Base-by-base conservation (phyloP, 1,140 invertebrate genomes). In the Limonius californicus region DNA sequence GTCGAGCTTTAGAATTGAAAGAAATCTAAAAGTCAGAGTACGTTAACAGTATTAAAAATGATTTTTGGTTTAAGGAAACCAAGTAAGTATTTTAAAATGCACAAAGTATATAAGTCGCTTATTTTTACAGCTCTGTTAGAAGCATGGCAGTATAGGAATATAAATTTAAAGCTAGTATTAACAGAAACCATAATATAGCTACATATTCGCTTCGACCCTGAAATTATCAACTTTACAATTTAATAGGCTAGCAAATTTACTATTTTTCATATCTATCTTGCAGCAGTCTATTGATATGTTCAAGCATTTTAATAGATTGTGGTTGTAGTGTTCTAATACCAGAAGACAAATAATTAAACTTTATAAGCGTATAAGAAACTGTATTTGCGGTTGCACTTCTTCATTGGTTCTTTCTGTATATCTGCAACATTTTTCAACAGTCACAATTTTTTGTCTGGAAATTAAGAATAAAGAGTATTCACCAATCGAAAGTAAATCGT, bases 231-330 rank as follows among this genome's bases (percentile, higher is more conserved):
- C 7, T 50, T 50, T 50, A 18, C 7, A 50, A 21, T 50, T 50
- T 50, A 50, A 18, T 50, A 50, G 45, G 15, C 16, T 50, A 50
- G 45, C 16, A 50, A 50, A 21, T 16, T 50, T 50, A 50, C 45
- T 50, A 50, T 50, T 50, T 50, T 50, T 50, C 45, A 50, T 50
- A 50, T 50, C 42, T 45, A 45, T 45, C 45, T 50, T 50, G 45
- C 7, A 18, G 2, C 45, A 50, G 20, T 50, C 45, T 50, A 50
- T 50, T 50, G 14, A 50, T 19, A 21, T 19, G 45, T 50, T 50
- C 14, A 50, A 50, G 14, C 45, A 50, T 19, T 16, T 50, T 50
- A 50, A 50, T 50, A 50, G 45, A 50, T 21, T 50, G 45, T 50
- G 8, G 14, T 18, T 50, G 45, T 50, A 50, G 45, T 19, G 20